Evolutionary conservation across 1,140 invertebrate species (phyloP).

Genomic region (Drosophila asahinai): DNA sequence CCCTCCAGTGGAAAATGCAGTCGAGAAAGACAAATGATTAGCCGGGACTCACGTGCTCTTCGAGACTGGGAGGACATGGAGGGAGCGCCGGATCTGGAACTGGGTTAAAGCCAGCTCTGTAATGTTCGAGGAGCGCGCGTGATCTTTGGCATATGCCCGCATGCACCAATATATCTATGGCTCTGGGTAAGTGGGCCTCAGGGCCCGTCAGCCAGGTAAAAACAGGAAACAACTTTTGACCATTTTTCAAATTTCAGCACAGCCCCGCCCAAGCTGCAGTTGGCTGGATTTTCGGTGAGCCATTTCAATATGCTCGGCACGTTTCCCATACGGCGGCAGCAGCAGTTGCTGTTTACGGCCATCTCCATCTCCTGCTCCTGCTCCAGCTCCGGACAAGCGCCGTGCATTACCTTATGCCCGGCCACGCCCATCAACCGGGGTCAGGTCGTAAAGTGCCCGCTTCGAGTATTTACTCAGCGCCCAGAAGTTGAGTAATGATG

Average conservation of each 20-base stretch:
- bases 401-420: conserved; percentile 38
- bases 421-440: conserved; percentile 38
- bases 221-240: conserved; percentile 58
- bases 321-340: conserved; percentile 27
- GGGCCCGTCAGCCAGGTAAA: conserved; percentile 51
- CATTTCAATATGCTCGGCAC: conserved; percentile 60
- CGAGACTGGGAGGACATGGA: background rate
- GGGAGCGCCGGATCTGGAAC: conserved; percentile 30
- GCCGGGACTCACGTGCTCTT: conserved; percentile 49
- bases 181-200: conserved; percentile 47
- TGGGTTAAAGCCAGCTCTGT: conserved; percentile 51
- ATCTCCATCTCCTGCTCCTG: conserved; percentile 38
- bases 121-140: conserved; percentile 46
- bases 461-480: conserved; percentile 54
- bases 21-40: conserved; percentile 65
- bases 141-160: conserved; percentile 61
- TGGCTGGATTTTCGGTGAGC: conserved; percentile 36
- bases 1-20: conserved; percentile 34
- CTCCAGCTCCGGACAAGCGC: conserved; percentile 27
- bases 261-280: conserved; percentile 17
- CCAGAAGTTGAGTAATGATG: conserved; percentile 64
- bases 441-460: conserved; percentile 59
- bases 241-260: conserved; percentile 62
- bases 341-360: conserved; percentile 60
- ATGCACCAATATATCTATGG: conserved; percentile 34